Evolutionary conservation across 2,113 vertebrate species (phyloP), one percentile per base, ranked within the genome.

Genomic region (Corythoichthys haematopterus): DNA sequence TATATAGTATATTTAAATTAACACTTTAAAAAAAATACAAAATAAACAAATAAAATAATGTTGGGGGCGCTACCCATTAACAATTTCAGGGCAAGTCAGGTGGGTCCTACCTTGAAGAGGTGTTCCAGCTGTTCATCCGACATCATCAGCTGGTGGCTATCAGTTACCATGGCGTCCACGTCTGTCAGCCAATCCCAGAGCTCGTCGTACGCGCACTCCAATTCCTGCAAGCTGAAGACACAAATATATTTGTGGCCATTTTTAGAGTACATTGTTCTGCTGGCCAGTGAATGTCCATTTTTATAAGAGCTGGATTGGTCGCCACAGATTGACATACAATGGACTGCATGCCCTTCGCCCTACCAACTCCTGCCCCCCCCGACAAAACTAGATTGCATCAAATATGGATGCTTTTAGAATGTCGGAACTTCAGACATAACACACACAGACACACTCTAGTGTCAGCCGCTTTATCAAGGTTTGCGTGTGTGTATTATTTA

Each of bases 101-200:
- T 13, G 12, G 33, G 38, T 15, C 20, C 47, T 65, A 99, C 97
- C 95, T 98, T 98, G 92, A 94, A 97, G 85, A 98, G 95, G 87
- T 98, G 95, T 85, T 92, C 93, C 88, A 94, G 94, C 90, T 97
- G 97, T 81, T 98, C 96, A 88, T 98, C 95, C 92, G 95, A 98
- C 95, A 96, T 96, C 94, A 97, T 94, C 91, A 98, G 92, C 90
- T 96, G 94, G 69, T 96, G 94, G 88, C 94, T 96, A 93, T 98
- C 96, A 74, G 93, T 95, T 84, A 95, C 94, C 0, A 96, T 94
- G 87, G 95, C 95, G 84, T 98, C 96, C 95, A 98, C 95, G 92
- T 99, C 97, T 94, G 95, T 95, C 91, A 98, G 93, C 96, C 95
- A 97, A 93, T 99, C 96, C 94, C 95, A 97, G 80, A 98, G 93